phyloP scores from a whole-genome alignment of 2,797 vertebrate species.

The Oryzias dopingdopingensis region DNA sequence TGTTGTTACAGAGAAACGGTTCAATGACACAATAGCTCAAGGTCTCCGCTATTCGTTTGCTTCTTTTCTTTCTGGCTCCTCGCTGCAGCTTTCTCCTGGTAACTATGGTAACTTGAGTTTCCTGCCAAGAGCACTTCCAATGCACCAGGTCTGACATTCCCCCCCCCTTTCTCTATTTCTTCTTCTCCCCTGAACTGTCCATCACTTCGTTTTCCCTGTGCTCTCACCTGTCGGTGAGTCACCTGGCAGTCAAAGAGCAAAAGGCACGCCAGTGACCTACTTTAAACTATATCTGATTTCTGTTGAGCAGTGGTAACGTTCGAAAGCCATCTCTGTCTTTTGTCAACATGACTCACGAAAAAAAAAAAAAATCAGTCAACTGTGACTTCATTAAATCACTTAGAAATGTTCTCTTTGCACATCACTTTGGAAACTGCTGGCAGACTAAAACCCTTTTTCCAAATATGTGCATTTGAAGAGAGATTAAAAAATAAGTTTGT shows the following conservation, averaged over 20 bases:
- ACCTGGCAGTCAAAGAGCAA: constrained; percentile 20
- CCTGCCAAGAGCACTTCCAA: constrained; percentile 66
- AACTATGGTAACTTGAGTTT: constrained; percentile 74
- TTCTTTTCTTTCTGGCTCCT: constrained; percentile 25
- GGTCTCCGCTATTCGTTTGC: constrained; percentile 37
- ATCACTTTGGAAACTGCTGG: too few species aligned
- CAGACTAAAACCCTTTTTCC: too few species aligned
- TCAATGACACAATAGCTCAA: constrained; percentile 48
- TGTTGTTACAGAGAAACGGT: constrained; percentile 6
- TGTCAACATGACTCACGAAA: neutral
- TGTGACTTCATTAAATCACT: neutral
- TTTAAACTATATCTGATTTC: constrained; percentile 28
- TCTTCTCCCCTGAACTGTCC: constrained; percentile 36
- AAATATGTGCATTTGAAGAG: neutral
- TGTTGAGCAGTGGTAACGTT: constrained; percentile 12
- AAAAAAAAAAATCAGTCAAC: constrained; percentile 12
- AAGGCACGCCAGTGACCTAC: constrained; percentile 20
- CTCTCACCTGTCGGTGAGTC: constrained; percentile 29
- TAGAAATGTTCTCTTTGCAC: too few species aligned
- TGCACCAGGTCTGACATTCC: constrained; percentile 62
- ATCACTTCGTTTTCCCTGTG: constrained; percentile 26
- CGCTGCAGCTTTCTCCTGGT: constrained; percentile 64
- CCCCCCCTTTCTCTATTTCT: constrained; percentile 50
- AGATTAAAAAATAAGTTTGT: neutral
- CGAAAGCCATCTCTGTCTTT: constrained; percentile 6